phyloP scores from a whole-genome alignment of 2,113 vertebrate species.

The Serilophus lunatus region DNA sequence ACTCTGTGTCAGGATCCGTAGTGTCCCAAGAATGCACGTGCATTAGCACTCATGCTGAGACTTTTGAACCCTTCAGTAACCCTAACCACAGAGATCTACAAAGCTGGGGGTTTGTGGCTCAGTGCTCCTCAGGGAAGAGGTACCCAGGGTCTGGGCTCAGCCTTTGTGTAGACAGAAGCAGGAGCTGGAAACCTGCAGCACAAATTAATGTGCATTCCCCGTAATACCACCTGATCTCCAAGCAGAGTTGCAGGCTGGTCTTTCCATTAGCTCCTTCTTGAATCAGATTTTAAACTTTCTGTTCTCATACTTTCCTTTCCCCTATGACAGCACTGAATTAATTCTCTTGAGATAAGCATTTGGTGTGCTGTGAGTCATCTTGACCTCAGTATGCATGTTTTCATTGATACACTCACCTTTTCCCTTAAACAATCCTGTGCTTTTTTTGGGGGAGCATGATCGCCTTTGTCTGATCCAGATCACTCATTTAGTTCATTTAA shows the following conservation, averaged over 20 bases:
- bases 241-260: background rate
- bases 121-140: background rate
- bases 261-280: background rate
- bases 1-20: background rate
- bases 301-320: background rate
- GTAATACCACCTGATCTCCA: background rate
- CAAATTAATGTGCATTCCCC: background rate
- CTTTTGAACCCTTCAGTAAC: background rate
- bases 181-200: background rate
- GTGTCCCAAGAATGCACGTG: background rate
- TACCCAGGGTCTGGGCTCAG: background rate
- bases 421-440: background rate
- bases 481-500: background rate
- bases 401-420: background rate
- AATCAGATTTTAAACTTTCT: constrained; percentile 12
- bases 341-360: background rate
- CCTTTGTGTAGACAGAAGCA: background rate
- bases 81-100: background rate
- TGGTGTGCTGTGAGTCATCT: background rate
- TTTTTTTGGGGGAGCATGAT: background rate
- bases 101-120: background rate
- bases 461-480: background rate
- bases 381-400: background rate
- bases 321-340: background rate
- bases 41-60: background rate